phyloP scores from a whole-genome alignment of 2,797 vertebrate genomes.

The Helostoma temminkii region DNA sequence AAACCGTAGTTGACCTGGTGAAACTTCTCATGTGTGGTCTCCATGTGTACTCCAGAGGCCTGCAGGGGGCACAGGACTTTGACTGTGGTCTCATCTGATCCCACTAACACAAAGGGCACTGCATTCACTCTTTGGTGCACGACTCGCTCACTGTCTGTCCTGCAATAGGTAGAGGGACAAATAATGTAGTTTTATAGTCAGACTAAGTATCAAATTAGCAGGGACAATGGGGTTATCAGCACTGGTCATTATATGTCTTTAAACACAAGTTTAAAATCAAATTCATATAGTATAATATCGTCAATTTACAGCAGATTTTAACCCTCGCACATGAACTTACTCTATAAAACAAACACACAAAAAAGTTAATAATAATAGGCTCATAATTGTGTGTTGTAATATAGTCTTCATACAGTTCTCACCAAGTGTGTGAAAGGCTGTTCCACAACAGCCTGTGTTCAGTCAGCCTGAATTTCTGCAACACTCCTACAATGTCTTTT shows the following conservation, averaged over 20 bases:
- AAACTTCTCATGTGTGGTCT: slow-evolving; percentile 89
- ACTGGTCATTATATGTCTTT: neutral
- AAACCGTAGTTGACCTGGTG: slow-evolving; percentile 85
- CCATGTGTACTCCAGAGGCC: slow-evolving; percentile 84
- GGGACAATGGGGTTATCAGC: neutral
- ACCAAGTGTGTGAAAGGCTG: slow-evolving; percentile 87
- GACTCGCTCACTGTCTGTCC: slow-evolving; percentile 87
- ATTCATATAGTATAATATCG: no score
- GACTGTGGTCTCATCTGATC: slow-evolving; percentile 71
- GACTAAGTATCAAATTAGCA: neutral
- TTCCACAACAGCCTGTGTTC: slow-evolving; percentile 92
- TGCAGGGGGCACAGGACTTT: slow-evolving; percentile 86
- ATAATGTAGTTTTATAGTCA: neutral
- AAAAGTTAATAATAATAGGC: neutral
- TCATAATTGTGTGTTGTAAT: neutral
- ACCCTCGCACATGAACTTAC: no score
- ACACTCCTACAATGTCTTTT: slow-evolving; percentile 84
- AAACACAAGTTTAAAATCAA: no score
- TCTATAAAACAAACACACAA: neutral
- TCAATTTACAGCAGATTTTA: no score
- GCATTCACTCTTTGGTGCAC: slow-evolving; percentile 85
- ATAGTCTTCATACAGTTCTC: slow-evolving; percentile 47
- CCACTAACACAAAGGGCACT: slow-evolving; percentile 86
- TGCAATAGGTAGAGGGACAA: slow-evolving; percentile 50
- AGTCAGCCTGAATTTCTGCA: slow-evolving; percentile 87